Base-by-base conservation (phyloP, 1,140 invertebrate genomes). In the Polyergus mexicanus region DNA sequence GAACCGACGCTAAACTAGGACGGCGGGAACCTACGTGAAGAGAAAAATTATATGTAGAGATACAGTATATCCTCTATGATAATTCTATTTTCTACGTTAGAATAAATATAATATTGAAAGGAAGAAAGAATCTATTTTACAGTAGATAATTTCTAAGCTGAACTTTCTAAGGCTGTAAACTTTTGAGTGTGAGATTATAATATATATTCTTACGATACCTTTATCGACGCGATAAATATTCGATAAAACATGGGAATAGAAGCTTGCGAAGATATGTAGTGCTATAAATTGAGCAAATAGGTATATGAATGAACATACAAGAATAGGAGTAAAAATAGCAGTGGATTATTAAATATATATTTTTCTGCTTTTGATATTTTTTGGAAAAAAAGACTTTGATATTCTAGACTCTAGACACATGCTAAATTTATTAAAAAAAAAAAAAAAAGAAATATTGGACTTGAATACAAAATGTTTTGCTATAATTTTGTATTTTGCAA, bases 1-100 rank as follows among this genome's bases (percentile, higher is more conserved):
- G 97, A 86, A 98, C 95, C 76, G 97, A 98, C 84, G 97, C 97
- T 95, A 97, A 95, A 96, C 97, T 98, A 94, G 97, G 97, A 95
- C 97, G 96, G 95, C 97, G 96, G 91, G 97, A 98, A 96, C 97
- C 97, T 98, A 95, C 19, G 47, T 11, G 28, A 65, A 72, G 76
- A 90, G 19, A 71, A 77, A n/a, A 54, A 8, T 22, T 8, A 32
- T 8, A 32, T 7, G n/a, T 47, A 25, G 35, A n/a, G 1, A 51
- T 11, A 5, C 3, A 6, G 0, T 5, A 1, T 10, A n/a, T 8
- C 13, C 32, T 35, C 0, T 4, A 35, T 71, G 11, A 83, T 13
- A 7, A 2, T 28, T 7, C 32, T 22, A 38, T 25, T 11, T 66
- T 74, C 84, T 89, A 83, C 28, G 11, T 84, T 84, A 89, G 25